Conservation (phyloP, 2,113 vertebrate genomes). For the Pseudolaguvia tuberculata region DNA sequence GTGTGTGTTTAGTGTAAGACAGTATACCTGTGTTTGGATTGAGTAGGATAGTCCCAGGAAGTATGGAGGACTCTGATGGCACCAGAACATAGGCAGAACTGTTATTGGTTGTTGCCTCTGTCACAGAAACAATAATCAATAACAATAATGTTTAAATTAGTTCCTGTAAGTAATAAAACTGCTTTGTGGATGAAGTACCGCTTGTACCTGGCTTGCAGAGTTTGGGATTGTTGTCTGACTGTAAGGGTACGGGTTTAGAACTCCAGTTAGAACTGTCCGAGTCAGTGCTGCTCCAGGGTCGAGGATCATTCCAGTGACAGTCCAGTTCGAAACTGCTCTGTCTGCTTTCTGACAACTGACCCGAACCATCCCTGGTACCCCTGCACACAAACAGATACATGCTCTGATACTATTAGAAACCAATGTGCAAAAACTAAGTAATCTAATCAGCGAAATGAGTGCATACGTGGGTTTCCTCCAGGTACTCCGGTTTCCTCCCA, state of each 20-base stretch:
- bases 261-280: conserved; percentile 85
- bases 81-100: conserved; percentile 82
- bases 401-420: not conserved
- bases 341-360: conserved; percentile 82
- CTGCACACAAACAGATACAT: conserved; percentile 57
- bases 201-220: conserved; percentile 77
- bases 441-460: no score
- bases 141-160: not conserved
- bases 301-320: conserved; percentile 79
- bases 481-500: no score
- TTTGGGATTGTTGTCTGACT: conserved; percentile 74
- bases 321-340: conserved; percentile 91
- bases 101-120: conserved; percentile 65
- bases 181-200: not conserved
- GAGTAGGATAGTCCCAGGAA: conserved; percentile 88
- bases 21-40: conserved; percentile 87
- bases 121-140: not conserved
- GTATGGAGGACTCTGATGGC: conserved; percentile 87
- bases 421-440: no score
- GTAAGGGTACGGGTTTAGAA: conserved; percentile 73
- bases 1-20: not conserved
- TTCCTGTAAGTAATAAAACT: not conserved
- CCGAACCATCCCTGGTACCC: conserved; percentile 80
- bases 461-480: no score
- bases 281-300: conserved; percentile 95